A percentile compares a stretch with the other conserved stretches of the same genome.
phyloP scores from a whole-genome alignment of 2,888 invertebrate genomes.

The Lydus trimaculatus region DNA sequence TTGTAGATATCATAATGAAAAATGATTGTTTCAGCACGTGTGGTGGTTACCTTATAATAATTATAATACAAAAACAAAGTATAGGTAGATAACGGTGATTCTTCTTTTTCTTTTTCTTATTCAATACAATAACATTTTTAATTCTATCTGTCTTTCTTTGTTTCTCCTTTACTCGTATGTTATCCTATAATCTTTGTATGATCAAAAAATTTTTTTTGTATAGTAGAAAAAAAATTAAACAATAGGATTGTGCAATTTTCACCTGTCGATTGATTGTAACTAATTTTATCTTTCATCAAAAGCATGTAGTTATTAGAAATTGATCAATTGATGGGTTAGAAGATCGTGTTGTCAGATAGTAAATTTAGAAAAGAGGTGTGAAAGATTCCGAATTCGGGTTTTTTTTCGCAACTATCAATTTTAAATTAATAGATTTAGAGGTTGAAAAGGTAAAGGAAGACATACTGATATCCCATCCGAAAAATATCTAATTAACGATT shows the following conservation, averaged over 20 bases:
- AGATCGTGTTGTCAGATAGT: background rate
- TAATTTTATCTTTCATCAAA: constrained; percentile 37
- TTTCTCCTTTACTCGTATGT: background rate
- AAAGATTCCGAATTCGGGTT: background rate
- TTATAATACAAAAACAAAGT: background rate
- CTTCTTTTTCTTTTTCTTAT: background rate
- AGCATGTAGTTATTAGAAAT: background rate
- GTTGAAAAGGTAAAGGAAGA: no score
- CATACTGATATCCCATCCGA: background rate
- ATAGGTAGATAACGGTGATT: background rate
- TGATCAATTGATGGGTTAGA: constrained; percentile 1
- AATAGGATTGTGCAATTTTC: constrained; percentile 40
- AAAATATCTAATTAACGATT: background rate
- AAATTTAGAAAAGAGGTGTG: background rate
- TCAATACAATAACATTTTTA: background rate
- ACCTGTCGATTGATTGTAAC: constrained; percentile 42
- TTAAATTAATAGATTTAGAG: background rate
- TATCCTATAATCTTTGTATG: no score
- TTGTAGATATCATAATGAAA: background rate
- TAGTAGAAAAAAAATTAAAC: constrained; percentile 27
- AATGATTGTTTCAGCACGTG: constrained; percentile 6
- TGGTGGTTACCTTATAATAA: constrained; percentile 1
- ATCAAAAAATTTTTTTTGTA: background rate
- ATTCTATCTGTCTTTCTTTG: background rate
- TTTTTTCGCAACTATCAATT: constrained; percentile 4